Evolutionary conservation across 2,797 vertebrate species (phyloP).

Genomic region (Amblyopsis hoosieri): DNA sequence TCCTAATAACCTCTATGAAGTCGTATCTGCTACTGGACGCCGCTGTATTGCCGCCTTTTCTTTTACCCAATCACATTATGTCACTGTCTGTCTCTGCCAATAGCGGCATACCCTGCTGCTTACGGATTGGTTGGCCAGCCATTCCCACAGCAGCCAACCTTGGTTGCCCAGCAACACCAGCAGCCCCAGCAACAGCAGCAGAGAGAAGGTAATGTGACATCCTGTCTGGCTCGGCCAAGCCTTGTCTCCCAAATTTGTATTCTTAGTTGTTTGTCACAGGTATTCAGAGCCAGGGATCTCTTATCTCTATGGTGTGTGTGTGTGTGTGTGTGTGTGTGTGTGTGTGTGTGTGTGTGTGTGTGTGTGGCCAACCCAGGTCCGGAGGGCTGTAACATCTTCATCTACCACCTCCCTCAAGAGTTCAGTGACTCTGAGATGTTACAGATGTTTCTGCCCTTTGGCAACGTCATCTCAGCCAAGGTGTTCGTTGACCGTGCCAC

Average conservation of each 20-base stretch:
- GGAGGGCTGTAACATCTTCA: conserved; percentile 96
- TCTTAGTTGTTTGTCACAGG: conserved; percentile 54
- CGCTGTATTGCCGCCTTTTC: conserved; percentile 70
- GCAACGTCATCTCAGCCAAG: conserved; percentile 94
- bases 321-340: conserved; percentile 16
- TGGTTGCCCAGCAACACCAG: conserved; percentile 88
- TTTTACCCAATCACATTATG: conserved; percentile 63
- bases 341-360: conserved; percentile 16
- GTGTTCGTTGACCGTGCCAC: conserved; percentile 94
- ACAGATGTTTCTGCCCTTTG: conserved; percentile 95
- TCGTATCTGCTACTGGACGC: conserved; percentile 39
- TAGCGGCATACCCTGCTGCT: conserved; percentile 90
- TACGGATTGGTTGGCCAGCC: conserved; percentile 91
- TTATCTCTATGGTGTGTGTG: conserved; percentile 38
- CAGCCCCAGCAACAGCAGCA: conserved; percentile 89
- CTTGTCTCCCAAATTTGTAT: conserved; percentile 43
- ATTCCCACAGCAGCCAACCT: conserved; percentile 87
- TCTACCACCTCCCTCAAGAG: conserved; percentile 97
- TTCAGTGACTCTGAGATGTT: conserved; percentile 95
- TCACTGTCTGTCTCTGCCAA: conserved; percentile 62
- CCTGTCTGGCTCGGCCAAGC: conserved; percentile 59
- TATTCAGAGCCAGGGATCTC: conserved; percentile 34
- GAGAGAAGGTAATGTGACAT: conserved; percentile 84
- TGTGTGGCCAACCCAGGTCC: conserved; percentile 79
- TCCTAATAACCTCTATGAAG: conserved; percentile 42